Base-by-base conservation (phyloP, 2,113 vertebrate genomes). In the Nerophis ophidion region DNA sequence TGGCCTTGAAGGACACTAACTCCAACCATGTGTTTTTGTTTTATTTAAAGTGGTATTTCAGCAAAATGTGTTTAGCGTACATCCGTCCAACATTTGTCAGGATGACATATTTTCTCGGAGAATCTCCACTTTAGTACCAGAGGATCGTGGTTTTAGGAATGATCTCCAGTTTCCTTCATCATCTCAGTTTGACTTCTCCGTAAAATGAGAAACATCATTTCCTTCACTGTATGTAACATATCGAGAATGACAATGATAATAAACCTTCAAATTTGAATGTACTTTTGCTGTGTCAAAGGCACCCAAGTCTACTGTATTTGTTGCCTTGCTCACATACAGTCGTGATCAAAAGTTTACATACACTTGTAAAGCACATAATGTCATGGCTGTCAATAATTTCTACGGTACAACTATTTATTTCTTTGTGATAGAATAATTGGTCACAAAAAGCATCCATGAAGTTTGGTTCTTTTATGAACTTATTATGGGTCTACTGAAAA, bases 31-130 rank as follows among this genome's bases (percentile, higher is more conserved):
- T 55, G n/a, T 26, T 26, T 26, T 26, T 26, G n/a, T 8, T 15
- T 9, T 40, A 10, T 56, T 40, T 42, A 42, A n/a, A 7, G 34
- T 15, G 52, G 26, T 38, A 1, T 26, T 16, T 36, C 52, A 54
- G 34, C 52, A 54, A 40, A 56, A n/a, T 56, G 17, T 19, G 17
- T 16, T 40, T 6, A 40, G 16, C 17, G n/a, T 57, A 65, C 69
- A 55, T 4, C 72, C 63, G 71, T 65, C 63, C 38, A 15, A 44
- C 9, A 42, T 5, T 17, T 15, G 44, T 47, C 40, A 26, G 48
- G 51, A 63, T 40, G 52, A 55, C 52, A 59, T 74, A 68, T 72
- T 80, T 76, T 60, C 60, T 83, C 60, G 62, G 19, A 56, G 51
- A 53, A 53, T 52, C 19, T 53, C 0, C 0, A 48, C 51, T 60